Conservation (phyloP, 1,140 invertebrate genomes). For the Pemphigus obesinymphae region DNA sequence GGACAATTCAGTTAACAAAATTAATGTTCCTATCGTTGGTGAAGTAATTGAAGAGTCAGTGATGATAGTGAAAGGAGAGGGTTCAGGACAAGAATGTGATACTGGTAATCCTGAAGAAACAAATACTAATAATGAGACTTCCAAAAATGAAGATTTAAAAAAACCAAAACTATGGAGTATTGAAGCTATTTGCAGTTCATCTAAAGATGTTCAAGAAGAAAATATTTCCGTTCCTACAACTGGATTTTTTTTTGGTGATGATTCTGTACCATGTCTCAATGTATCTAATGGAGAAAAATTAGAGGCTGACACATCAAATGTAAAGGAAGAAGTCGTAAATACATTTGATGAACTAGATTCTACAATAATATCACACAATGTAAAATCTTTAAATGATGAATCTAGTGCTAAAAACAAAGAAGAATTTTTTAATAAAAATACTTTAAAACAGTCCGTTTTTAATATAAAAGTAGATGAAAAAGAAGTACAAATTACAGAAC, state of each 20-base stretch:
- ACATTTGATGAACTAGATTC: neutral
- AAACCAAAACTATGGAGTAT: slow-evolving; percentile 48
- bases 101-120: slow-evolving; percentile 39
- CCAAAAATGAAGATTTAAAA: slow-evolving; percentile 52
- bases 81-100: slow-evolving; percentile 57
- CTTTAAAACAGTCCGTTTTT: slow-evolving; percentile 23
- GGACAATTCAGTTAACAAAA: neutral
- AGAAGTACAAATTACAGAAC: slow-evolving; percentile 30
- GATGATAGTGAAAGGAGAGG: slow-evolving; percentile 66
- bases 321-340: neutral
- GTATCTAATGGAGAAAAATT: slow-evolving; percentile 49
- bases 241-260: slow-evolving; percentile 47
- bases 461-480: slow-evolving; percentile 23
- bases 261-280: slow-evolving; percentile 28
- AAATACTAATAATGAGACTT: slow-evolving; percentile 57
- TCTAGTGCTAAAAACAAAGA: neutral
- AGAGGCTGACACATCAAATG: slow-evolving; percentile 47
- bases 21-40: slow-evolving; percentile 46
- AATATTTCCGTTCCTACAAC: slow-evolving; percentile 30
- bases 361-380: neutral
- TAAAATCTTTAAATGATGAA: neutral
- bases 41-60: slow-evolving; percentile 69
- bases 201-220: slow-evolving; percentile 34
- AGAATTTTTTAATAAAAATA: neutral
- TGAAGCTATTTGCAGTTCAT: slow-evolving; percentile 47